Evolutionary conservation across 1,140 invertebrate species (phyloP).

Genomic region (Ganaspis sp.): DNA sequence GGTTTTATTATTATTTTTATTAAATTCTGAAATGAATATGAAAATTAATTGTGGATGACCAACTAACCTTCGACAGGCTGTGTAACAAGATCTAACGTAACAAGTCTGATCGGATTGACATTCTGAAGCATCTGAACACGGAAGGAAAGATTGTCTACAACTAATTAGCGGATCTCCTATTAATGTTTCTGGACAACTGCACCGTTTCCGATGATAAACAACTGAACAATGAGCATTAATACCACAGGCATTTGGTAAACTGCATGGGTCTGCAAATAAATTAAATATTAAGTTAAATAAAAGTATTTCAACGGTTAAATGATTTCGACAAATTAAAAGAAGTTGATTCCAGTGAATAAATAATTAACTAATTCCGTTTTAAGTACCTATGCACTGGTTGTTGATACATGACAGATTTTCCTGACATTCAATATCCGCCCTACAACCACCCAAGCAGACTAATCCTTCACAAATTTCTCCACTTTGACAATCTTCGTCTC

Average conservation of each 20-base stretch:
- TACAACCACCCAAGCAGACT: slow-evolving; percentile 87
- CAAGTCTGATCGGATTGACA: slow-evolving; percentile 84
- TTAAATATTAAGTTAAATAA: slow-evolving; percentile 31
- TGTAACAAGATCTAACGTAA: slow-evolving; percentile 84
- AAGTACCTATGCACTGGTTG: slow-evolving; percentile 82
- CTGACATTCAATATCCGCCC: slow-evolving; percentile 87
- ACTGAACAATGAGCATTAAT: slow-evolving; percentile 86
- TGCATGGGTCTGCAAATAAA: slow-evolving; percentile 80
- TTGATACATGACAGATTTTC: slow-evolving; percentile 82
- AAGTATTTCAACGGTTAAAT: no score
- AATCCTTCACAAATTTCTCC: slow-evolving; percentile 90
- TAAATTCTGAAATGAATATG: neutral
- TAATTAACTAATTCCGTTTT: slow-evolving; percentile 38
- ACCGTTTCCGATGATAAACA: slow-evolving; percentile 83
- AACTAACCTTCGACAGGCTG: slow-evolving; percentile 82
- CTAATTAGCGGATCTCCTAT: slow-evolving; percentile 84
- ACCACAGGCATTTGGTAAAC: slow-evolving; percentile 86
- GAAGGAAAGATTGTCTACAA: slow-evolving; percentile 82
- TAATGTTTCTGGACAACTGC: slow-evolving; percentile 83
- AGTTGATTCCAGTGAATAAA: neutral
- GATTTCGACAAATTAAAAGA: no score
- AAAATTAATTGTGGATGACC: slow-evolving; percentile 29
- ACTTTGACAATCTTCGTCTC: slow-evolving; percentile 87
- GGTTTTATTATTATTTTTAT: neutral
- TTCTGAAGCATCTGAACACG: slow-evolving; percentile 80